A percentile compares a stretch with the other conserved stretches of the same genome.
These are phyloP conservation scores for Lagenorhynchus albirostris DNA, from an alignment of 2,113 vertebrate genomes.

Conservation along the genomic window DNA sequence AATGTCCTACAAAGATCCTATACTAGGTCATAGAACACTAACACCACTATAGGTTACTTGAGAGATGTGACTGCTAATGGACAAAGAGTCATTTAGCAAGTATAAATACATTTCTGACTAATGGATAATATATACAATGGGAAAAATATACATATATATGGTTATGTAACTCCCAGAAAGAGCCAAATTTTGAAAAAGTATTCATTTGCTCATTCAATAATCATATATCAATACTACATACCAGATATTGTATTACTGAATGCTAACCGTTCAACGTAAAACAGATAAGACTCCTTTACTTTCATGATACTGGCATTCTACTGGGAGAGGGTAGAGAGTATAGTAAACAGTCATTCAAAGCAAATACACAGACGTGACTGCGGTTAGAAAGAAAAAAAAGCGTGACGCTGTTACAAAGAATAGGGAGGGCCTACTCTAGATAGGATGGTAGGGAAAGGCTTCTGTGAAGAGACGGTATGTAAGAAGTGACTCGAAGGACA, in stretches of 20 bases:
- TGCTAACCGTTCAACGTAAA: background rate
- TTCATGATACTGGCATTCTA: background rate
- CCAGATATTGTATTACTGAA: background rate
- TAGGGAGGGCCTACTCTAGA: background rate
- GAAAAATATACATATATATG: too few relatives aligned
- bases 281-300: background rate
- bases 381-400: background rate
- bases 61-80: background rate
- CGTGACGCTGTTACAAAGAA: background rate
- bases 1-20: background rate
- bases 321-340: background rate
- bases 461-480: background rate
- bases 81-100: background rate
- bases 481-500: background rate
- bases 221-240: background rate
- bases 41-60: background rate
- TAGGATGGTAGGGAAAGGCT: background rate
- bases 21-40: background rate
- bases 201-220: background rate
- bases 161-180: background rate
- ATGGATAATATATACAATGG: background rate
- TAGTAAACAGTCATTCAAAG: background rate
- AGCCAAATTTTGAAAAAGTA: background rate
- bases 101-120: background rate
- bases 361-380: background rate